These are phyloP conservation scores for Sceloporus tristichus DNA, from an alignment of 2,113 vertebrate genomes.

Conservation along the genomic window DNA sequence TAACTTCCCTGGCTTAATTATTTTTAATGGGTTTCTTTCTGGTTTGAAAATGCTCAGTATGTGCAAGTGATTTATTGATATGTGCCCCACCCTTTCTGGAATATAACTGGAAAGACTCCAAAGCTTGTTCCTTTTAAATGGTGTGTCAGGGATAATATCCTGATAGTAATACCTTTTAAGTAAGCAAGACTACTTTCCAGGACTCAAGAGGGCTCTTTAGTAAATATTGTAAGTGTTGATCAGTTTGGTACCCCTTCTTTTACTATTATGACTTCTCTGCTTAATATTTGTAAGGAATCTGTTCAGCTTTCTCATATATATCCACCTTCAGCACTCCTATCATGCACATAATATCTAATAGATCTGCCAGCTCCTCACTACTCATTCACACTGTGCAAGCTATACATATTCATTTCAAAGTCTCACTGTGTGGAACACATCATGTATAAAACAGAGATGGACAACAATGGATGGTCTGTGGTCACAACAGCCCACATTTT, in stretches of 20 bases:
- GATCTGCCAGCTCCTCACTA: not conserved
- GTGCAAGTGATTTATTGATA: constrained; percentile 31
- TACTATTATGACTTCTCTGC: not conserved
- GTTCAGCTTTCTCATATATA: not conserved
- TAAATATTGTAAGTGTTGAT: not conserved
- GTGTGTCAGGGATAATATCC: constrained; percentile 34
- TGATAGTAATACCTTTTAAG: constrained; percentile 36
- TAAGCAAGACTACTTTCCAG: constrained; percentile 19
- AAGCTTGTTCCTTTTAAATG: constrained; percentile 26
- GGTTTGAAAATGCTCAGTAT: constrained; percentile 24
- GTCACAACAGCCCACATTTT: too few species aligned
- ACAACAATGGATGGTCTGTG: too few species aligned
- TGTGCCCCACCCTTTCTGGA: not conserved
- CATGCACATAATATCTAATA: not conserved
- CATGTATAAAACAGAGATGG: too few species aligned
- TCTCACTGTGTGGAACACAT: not conserved
- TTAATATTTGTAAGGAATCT: constrained; percentile 16
- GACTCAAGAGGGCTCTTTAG: not conserved
- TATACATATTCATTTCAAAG: not conserved
- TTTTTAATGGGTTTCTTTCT: constrained; percentile 41
- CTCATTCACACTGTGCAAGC: not conserved
- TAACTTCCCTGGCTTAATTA: constrained; percentile 42
- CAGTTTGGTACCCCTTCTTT: not conserved
- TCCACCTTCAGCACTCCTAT: not conserved
- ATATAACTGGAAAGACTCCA: constrained; percentile 36